Conservation (phyloP, 30 jellyfish, hydroid and myxozoan genomes). For the Cassiopea xamachana region DNA sequence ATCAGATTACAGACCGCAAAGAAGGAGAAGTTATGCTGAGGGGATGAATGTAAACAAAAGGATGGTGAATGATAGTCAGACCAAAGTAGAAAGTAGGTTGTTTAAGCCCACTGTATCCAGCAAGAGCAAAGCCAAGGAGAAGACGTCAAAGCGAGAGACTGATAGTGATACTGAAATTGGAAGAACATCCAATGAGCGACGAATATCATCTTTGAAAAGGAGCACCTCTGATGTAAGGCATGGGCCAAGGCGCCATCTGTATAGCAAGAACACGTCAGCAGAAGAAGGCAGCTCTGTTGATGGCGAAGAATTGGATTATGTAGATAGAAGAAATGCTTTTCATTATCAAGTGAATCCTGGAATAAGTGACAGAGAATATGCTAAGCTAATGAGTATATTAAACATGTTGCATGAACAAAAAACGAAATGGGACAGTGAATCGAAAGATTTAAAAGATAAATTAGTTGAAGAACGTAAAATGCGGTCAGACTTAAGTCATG, state of each 20-base stretch:
- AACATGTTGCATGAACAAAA: conserved; percentile 88
- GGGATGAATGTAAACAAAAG: conserved; percentile 40
- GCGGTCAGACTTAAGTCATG: conserved; percentile 75
- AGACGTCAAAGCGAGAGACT: conserved; percentile 46
- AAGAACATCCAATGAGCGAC: conserved; percentile 17
- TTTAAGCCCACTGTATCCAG: conserved; percentile 87
- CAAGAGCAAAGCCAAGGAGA: conserved; percentile 69
- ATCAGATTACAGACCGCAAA: conserved; percentile 41
- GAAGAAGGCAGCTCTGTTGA: conserved; percentile 75
- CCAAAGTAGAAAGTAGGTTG: conserved; percentile 62
- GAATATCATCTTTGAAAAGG: conserved; percentile 8
- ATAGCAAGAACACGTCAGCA: conserved; percentile 47
- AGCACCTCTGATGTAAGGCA: conserved; percentile 63
- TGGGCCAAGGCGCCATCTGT: conserved; percentile 43
- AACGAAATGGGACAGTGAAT: conserved; percentile 87
- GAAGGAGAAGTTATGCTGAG: conserved; percentile 70
- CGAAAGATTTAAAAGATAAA: conserved; percentile 56
- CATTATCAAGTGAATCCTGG: conserved; percentile 77
- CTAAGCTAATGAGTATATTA: conserved; percentile 76
- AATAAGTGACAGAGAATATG: conserved; percentile 82
- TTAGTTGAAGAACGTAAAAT: conserved; percentile 56
- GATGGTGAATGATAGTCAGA: background rate
- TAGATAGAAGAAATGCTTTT: conserved; percentile 51
- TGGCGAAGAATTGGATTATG: conserved; percentile 20
- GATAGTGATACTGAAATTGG: conserved; percentile 70